A percentile compares a stretch with the other conserved stretches of the same genome.
Conservation (phyloP, 2,888 invertebrate species). For the Hecatera dysodea region DNA sequence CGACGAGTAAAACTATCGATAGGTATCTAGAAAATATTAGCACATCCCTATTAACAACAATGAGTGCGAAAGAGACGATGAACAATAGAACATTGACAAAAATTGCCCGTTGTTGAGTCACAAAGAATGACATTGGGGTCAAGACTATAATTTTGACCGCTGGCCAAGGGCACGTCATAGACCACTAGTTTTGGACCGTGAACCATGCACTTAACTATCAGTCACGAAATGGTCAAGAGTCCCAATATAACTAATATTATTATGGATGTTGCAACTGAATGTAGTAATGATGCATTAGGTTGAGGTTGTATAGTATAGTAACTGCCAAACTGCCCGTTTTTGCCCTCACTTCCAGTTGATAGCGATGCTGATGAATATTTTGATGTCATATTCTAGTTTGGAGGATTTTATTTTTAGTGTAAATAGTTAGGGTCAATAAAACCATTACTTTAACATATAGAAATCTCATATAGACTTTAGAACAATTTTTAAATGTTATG, state of each 20-base stretch:
- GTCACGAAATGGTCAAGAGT: slow-evolving; percentile 40
- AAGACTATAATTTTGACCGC: slow-evolving; percentile 52
- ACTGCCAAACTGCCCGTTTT: too few species aligned
- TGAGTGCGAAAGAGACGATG: slow-evolving; percentile 19
- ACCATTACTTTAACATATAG: neutral
- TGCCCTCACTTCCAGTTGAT: too few species aligned
- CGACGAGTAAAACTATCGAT: slow-evolving; percentile 13
- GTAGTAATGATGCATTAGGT: slow-evolving; percentile 9
- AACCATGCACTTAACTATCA: slow-evolving; percentile 34
- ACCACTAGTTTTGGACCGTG: slow-evolving; percentile 20
- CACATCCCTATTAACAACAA: slow-evolving; percentile 39
- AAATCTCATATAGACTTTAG: neutral
- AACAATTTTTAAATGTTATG: too few species aligned
- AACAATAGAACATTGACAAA: slow-evolving; percentile 50
- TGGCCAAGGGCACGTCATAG: slow-evolving; percentile 49
- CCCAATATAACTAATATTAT: slow-evolving; percentile 12
- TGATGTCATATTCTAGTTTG: too few species aligned
- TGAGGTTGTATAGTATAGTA: neutral
- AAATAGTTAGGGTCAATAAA: neutral
- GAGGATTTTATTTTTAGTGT: too few species aligned
- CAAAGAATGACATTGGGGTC: slow-evolving; percentile 58
- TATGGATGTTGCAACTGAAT: slow-evolving; percentile 9
- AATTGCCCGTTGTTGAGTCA: slow-evolving; percentile 52
- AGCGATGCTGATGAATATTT: too few species aligned
- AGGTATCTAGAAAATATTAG: neutral